A percentile compares a stretch with the other conserved stretches of the same genome.
Conservation (phyloP, 2,888 invertebrate genomes). For the Nephrocerus scutellatus region DNA sequence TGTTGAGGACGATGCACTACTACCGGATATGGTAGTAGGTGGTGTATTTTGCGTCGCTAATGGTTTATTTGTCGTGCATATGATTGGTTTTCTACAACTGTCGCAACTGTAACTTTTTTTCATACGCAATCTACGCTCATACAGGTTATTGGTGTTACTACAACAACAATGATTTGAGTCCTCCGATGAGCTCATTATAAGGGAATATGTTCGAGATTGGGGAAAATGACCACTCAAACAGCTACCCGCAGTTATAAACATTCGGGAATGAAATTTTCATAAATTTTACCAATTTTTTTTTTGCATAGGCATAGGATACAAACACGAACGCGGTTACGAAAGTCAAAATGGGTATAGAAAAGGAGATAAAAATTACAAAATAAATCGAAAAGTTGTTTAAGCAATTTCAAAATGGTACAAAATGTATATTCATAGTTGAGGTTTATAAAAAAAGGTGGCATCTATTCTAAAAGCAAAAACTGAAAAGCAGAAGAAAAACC, state of each 20-base stretch:
- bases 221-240: conserved; percentile 47
- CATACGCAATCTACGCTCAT: conserved; percentile 27
- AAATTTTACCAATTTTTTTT: conserved; percentile 10
- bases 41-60: conserved; percentile 17
- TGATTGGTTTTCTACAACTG: conserved; percentile 26
- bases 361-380: conserved; percentile 10
- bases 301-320: conserved; percentile 9
- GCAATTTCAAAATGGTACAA: too few species aligned
- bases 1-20: conserved; percentile 21
- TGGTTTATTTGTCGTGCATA: conserved; percentile 12
- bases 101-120: conserved; percentile 45
- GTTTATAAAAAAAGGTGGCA: too few species aligned
- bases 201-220: conserved; percentile 48
- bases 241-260: conserved; percentile 27
- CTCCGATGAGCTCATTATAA: conserved; percentile 49
- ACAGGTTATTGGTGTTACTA: conserved; percentile 21
- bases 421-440: too few species aligned
- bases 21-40: conserved; percentile 22
- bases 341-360: conserved; percentile 14
- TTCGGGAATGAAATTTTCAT: too few species aligned
- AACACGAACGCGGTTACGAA: conserved; percentile 15
- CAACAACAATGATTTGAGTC: conserved; percentile 44
- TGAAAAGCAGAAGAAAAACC: too few species aligned
- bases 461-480: too few species aligned
- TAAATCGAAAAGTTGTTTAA: neutral